A percentile compares a stretch with the other conserved stretches of the same genome.
Evolutionary conservation across 2,113 vertebrate species (phyloP).

Genomic region (Mastomys natalensis): DNA sequence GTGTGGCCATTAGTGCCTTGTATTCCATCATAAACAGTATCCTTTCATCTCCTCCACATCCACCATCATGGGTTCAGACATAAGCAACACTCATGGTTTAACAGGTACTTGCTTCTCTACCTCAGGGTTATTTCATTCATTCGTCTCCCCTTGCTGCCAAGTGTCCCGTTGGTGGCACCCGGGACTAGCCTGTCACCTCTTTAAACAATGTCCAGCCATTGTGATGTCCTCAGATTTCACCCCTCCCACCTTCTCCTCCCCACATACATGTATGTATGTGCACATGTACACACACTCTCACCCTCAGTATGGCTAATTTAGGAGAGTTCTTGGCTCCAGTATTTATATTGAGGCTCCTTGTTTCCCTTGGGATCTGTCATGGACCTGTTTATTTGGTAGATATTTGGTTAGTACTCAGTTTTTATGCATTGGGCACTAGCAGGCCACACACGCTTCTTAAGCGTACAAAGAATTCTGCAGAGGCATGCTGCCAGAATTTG

Average conservation of each 20-base stretch:
- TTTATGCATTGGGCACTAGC: rapidly evolving
- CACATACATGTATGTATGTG: not conserved
- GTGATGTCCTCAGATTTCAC: too few relatives aligned
- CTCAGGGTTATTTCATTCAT: too few relatives aligned
- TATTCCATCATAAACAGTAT: not conserved
- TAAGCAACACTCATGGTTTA: too few relatives aligned
- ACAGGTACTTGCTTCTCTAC: not conserved
- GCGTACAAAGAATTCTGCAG: not conserved
- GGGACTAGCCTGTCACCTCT: too few relatives aligned
- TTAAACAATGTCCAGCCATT: too few relatives aligned
- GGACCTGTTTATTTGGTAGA: not conserved
- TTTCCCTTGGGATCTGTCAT: not conserved
- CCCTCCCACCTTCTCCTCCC: rapidly evolving
- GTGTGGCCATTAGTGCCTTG: not conserved
- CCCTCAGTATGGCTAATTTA: not conserved
- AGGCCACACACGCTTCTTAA: not conserved
- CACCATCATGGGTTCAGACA: not conserved
- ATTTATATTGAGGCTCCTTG: not conserved
- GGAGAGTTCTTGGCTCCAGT: not conserved
- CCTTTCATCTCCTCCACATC: not conserved
- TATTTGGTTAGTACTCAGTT: not conserved
- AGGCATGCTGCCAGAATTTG: not conserved
- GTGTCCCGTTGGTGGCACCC: too few relatives aligned
- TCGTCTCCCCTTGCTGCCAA: not conserved
- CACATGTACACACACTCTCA: not conserved